phyloP scores from a whole-genome alignment of 2,888 invertebrate species.

The Stictocephala bisonia region DNA sequence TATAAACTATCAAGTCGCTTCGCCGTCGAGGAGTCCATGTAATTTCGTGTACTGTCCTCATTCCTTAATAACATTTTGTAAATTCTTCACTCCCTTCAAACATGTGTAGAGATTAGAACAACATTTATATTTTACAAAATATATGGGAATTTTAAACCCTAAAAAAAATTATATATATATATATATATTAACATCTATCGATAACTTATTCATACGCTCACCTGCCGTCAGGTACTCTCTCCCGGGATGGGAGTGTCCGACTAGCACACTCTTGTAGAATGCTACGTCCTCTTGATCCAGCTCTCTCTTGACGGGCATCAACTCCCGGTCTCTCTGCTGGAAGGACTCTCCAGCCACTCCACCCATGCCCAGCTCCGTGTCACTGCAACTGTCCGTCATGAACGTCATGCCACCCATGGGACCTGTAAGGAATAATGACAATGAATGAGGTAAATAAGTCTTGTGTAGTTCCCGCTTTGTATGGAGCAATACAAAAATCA shows the following conservation, averaged over 20 bases:
- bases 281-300: slow-evolving; percentile 62
- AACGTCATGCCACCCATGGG: slow-evolving; percentile 63
- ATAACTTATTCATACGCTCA: not conserved
- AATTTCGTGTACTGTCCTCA: too few relatives aligned
- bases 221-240: slow-evolving; percentile 43
- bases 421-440: slow-evolving; percentile 41
- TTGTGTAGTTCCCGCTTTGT: not conserved
- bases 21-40: too few relatives aligned
- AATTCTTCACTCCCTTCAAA: too few relatives aligned
- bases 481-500: too few relatives aligned
- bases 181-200: too few relatives aligned
- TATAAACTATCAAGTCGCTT: too few relatives aligned
- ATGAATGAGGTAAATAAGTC: slow-evolving; percentile 51
- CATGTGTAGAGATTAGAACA: too few relatives aligned
- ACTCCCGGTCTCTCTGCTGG: slow-evolving; percentile 13
- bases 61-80: too few relatives aligned
- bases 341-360: slow-evolving; percentile 59
- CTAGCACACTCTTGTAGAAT: slow-evolving; percentile 55
- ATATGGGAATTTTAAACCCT: too few relatives aligned
- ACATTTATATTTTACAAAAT: too few relatives aligned
- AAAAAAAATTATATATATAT: too few relatives aligned
- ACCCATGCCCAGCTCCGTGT: slow-evolving; percentile 65
- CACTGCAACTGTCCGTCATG: slow-evolving; percentile 68
- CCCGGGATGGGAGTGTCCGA: slow-evolving; percentile 25
- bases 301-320: slow-evolving; percentile 65